These are phyloP conservation scores for Metalampra italica DNA, from an alignment of 2,888 invertebrate genomes.

Conservation along the genomic window DNA sequence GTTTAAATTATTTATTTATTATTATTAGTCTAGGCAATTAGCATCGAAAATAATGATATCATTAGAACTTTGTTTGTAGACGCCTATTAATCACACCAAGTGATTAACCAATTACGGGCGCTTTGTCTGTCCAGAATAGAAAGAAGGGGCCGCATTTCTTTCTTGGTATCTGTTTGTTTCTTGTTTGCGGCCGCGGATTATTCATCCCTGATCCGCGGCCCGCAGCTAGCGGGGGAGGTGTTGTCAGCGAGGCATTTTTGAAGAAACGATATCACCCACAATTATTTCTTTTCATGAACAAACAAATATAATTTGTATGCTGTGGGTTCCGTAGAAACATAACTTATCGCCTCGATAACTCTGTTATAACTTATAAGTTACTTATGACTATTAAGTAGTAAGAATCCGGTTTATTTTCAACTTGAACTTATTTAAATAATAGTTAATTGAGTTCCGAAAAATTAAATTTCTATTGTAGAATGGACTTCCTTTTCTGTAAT, in stretches of 20 bases:
- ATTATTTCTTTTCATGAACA: slow-evolving; percentile 8
- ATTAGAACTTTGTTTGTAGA: too few species aligned
- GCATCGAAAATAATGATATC: too few species aligned
- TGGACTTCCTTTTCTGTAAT: too few species aligned
- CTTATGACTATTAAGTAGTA: too few species aligned
- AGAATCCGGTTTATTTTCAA: too few species aligned
- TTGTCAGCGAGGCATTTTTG: slow-evolving; percentile 29
- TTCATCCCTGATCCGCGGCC: slow-evolving; percentile 44
- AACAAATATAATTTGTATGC: slow-evolving; percentile 3
- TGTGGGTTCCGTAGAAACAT: slow-evolving; percentile 1
- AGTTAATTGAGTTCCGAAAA: too few species aligned
- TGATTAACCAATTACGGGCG: slow-evolving; percentile 24
- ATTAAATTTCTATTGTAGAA: too few species aligned
- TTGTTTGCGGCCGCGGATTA: slow-evolving; percentile 38
- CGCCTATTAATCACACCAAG: slow-evolving; percentile 20
- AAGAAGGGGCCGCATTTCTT: slow-evolving; percentile 15
- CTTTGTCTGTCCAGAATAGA: neutral
- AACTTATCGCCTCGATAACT: too few species aligned
- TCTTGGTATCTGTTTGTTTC: slow-evolving; percentile 37
- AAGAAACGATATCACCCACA: slow-evolving; percentile 44
- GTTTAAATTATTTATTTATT: too few species aligned
- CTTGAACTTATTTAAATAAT: too few species aligned
- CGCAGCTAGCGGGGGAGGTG: slow-evolving; percentile 23
- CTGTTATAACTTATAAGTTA: too few species aligned
- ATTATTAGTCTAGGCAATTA: too few species aligned